phyloP scores from a whole-genome alignment of 2,888 invertebrate species.

The Spisula subtruncata region DNA sequence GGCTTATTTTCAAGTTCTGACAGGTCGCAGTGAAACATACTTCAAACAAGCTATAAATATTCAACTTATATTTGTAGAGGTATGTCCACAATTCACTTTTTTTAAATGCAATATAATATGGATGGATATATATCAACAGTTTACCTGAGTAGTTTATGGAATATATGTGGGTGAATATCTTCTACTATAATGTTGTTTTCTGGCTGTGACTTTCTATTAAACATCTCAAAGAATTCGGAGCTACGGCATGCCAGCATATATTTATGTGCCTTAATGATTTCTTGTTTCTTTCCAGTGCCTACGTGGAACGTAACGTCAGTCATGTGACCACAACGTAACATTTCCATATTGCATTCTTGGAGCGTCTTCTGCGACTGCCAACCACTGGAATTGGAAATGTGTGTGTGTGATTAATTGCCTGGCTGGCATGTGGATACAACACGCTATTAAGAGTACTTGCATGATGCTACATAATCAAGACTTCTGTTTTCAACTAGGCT shows the following conservation, averaged over 20 bases:
- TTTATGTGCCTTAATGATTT: conserved; percentile 46
- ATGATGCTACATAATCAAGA: no score
- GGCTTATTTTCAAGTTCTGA: no score
- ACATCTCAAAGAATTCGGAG: conserved; percentile 38
- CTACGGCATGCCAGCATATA: conserved; percentile 48
- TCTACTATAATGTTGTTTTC: conserved; percentile 24
- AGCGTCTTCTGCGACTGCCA: conserved; percentile 62
- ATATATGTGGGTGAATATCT: conserved; percentile 40
- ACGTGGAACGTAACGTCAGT: conserved; percentile 58
- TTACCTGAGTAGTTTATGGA: conserved; percentile 44
- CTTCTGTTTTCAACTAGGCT: no score
- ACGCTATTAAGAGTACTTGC: no score
- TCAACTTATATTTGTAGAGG: no score
- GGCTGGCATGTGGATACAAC: no score
- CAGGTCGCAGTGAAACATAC: no score
- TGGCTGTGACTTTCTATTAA: background rate
- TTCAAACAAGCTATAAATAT: no score
- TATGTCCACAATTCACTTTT: no score
- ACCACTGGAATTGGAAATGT: conserved; percentile 36
- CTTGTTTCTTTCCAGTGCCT: conserved; percentile 39
- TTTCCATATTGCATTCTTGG: conserved; percentile 55
- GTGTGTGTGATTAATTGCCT: no score
- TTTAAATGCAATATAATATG: no score
- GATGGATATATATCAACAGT: no score
- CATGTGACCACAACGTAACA: conserved; percentile 54